phyloP scores from a whole-genome alignment of 1,140 invertebrate genomes.

The Uloborus diversus region DNA sequence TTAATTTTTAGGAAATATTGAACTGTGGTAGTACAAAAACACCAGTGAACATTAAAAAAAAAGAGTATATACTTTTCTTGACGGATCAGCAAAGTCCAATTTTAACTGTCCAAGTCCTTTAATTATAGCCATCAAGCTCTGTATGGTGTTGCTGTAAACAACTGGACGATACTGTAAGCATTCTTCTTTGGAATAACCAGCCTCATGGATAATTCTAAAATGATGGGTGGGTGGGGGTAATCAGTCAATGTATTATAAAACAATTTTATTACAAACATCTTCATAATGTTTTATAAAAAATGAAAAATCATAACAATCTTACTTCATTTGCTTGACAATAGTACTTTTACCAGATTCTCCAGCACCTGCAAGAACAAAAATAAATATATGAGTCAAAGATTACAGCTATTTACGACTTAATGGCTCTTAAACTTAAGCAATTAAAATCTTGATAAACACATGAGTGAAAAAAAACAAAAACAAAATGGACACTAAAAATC shows the following conservation, averaged over 20 bases:
- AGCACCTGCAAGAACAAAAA: conserved; percentile 65
- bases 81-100: conserved; percentile 86
- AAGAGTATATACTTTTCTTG: conserved; percentile 75
- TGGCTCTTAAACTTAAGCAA: conserved; percentile 9
- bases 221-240: conserved; percentile 54
- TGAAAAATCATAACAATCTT: conserved; percentile 57
- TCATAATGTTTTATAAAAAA: not conserved
- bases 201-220: conserved; percentile 83
- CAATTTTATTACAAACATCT: not conserved
- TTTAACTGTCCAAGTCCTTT: conserved; percentile 91
- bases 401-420: too few relatives aligned
- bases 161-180: conserved; percentile 92
- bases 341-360: conserved; percentile 73
- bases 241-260: not conserved
- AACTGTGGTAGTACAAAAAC: too few relatives aligned
- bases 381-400: too few relatives aligned
- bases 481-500: too few relatives aligned
- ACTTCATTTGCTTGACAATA: conserved; percentile 73
- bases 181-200: conserved; percentile 92
- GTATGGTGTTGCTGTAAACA: conserved; percentile 74
- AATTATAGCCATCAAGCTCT: conserved; percentile 89
- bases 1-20: too few relatives aligned
- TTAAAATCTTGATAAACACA: not conserved
- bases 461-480: not conserved
- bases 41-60: too few relatives aligned